These are phyloP conservation scores for Pachyseris speciosa DNA, from an alignment of 64 coral and sea anemone genomes.

Conservation along the genomic window DNA sequence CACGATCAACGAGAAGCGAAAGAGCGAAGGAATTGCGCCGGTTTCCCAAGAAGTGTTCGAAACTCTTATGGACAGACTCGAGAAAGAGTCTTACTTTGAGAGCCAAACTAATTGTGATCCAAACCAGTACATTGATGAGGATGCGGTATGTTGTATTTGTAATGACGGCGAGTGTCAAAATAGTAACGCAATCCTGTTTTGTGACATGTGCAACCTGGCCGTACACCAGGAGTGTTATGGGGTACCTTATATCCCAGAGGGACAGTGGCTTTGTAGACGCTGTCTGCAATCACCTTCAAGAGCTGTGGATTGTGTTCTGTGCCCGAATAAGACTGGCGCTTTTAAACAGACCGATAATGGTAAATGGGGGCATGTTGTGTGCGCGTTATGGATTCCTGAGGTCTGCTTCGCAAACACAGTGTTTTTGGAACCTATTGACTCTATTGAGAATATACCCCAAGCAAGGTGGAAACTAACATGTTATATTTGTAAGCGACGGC, in stretches of 20 bases:
- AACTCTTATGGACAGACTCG: constrained; percentile 95
- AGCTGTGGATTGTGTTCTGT: constrained; percentile 95
- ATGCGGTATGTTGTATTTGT: constrained; percentile 99
- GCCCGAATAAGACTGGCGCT: constrained; percentile 98
- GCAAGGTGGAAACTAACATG: constrained; percentile 95
- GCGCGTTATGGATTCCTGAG: constrained; percentile 98
- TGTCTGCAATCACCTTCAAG: constrained; percentile 98
- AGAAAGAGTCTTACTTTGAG: constrained; percentile 98
- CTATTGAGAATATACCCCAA: constrained; percentile 96
- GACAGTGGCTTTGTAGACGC: constrained; percentile 97
- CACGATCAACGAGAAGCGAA: constrained; percentile 93
- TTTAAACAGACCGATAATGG: constrained; percentile 98
- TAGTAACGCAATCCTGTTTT: constrained; percentile 98
- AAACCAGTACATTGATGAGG: constrained; percentile 99
- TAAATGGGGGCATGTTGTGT: constrained; percentile 97
- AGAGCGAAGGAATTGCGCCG: constrained; percentile 86
- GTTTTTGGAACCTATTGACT: constrained; percentile 99
- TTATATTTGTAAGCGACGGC: constrained; percentile 93
- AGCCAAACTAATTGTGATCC: constrained; percentile 97
- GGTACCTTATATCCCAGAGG: constrained; percentile 98
- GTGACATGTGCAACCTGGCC: constrained; percentile 99
- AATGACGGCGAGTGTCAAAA: constrained; percentile 99
- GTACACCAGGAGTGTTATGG: constrained; percentile 99
- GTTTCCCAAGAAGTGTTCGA: constrained; percentile 99
- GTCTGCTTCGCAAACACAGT: constrained; percentile 99